These are phyloP conservation scores for Morone saxatilis DNA, from an alignment of 2,113 vertebrate species.

Conservation along the genomic window DNA sequence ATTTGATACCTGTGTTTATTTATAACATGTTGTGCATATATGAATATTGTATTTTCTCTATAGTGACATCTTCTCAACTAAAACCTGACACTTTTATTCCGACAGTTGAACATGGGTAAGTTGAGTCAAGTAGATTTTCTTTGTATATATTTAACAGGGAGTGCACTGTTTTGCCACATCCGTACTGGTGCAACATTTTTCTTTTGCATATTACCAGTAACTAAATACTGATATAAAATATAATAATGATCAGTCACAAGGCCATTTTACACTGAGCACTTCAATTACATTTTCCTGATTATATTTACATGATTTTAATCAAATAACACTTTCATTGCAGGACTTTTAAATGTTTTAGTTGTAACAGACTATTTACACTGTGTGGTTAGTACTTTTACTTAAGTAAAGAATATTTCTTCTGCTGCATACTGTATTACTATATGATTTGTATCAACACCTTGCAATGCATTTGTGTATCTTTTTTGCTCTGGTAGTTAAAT, in stretches of 20 bases:
- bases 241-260: too few species aligned
- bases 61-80: background rate
- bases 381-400: background rate
- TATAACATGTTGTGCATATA: background rate
- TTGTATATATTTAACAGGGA: background rate
- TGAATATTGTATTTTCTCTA: background rate
- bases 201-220: too few species aligned
- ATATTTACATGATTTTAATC: too few species aligned
- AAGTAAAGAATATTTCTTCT: background rate
- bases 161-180: background rate
- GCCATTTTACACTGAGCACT: too few species aligned
- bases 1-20: slow-evolving; percentile 13
- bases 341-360: too few species aligned
- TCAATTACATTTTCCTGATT: too few species aligned
- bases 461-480: background rate
- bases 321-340: too few species aligned
- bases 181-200: too few species aligned
- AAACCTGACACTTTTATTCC: background rate
- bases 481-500: background rate
- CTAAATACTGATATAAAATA: too few species aligned
- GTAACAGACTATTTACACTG: background rate
- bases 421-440: background rate
- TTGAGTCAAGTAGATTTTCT: background rate
- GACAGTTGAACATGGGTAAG: too few species aligned
- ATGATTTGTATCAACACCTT: background rate